A percentile compares a stretch with the other conserved stretches of the same genome.
These are phyloP conservation scores for Sesamia inferens DNA, from an alignment of 2,888 invertebrate genomes.

Conservation along the genomic window DNA sequence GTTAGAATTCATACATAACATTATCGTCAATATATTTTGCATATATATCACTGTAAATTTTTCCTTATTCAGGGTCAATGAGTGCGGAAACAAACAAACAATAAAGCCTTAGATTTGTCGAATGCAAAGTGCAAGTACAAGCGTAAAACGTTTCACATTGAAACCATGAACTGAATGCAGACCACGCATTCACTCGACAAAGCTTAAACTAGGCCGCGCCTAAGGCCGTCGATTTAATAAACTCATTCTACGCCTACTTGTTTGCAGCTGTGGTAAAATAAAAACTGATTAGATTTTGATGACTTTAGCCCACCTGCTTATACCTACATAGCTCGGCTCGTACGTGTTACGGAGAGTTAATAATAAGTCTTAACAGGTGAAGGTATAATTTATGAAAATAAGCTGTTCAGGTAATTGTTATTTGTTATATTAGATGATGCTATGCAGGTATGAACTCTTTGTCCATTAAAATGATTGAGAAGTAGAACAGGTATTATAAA, in stretches of 20 bases:
- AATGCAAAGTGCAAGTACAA: background rate
- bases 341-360: background rate
- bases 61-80: background rate
- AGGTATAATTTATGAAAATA: background rate
- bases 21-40: too few species aligned
- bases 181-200: slow-evolving; percentile 13
- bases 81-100: too few species aligned
- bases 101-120: too few species aligned
- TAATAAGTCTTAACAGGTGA: background rate
- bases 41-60: background rate
- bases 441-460: background rate
- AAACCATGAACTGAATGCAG: slow-evolving; percentile 11
- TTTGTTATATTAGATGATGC: too few species aligned
- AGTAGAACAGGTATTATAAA: background rate
- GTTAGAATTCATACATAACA: background rate
- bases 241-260: background rate
- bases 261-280: slow-evolving; percentile 3
- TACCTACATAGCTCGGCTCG: background rate
- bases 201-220: slow-evolving; percentile 3
- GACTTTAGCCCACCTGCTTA: background rate
- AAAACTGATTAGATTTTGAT: slow-evolving; percentile 15
- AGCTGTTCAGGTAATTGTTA: too few species aligned
- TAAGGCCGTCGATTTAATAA: slow-evolving; percentile 8
- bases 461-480: background rate
- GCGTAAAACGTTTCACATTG: slow-evolving; percentile 4